Evolutionary conservation across 2,888 invertebrate species (phyloP).

Genomic region (Smittia aterrima): DNA sequence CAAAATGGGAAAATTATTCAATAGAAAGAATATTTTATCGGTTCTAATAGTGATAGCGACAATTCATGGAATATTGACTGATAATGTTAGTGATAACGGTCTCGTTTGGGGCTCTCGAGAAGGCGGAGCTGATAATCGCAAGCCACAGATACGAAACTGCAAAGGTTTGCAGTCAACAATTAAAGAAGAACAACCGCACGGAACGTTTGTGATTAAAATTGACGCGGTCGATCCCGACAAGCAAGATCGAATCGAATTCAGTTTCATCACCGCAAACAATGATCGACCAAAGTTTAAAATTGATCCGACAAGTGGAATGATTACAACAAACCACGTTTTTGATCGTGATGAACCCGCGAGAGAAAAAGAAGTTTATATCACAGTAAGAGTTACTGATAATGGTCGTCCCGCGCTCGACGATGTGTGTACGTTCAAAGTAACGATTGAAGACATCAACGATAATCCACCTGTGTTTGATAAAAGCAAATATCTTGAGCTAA

Average conservation of each 20-base stretch:
- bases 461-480: conserved; percentile 60
- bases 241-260: conserved; percentile 79
- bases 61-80: background rate
- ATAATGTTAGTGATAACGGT: background rate
- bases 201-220: conserved; percentile 67
- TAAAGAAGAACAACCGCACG: conserved; percentile 72
- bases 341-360: conserved; percentile 87
- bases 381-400: conserved; percentile 89
- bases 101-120: background rate
- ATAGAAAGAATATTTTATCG: conserved; percentile 3
- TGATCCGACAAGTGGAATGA: conserved; percentile 70
- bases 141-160: conserved; percentile 85
- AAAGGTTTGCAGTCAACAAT: conserved; percentile 75
- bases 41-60: background rate
- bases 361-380: conserved; percentile 79
- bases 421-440: conserved; percentile 89
- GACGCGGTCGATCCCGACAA: conserved; percentile 59
- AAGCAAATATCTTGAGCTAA: conserved; percentile 68
- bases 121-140: conserved; percentile 66
- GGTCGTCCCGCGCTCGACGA: conserved; percentile 87
- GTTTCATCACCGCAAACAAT: conserved; percentile 72
- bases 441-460: conserved; percentile 90
- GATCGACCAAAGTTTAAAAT: conserved; percentile 78
- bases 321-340: conserved; percentile 75
- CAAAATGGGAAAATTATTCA: background rate